A percentile compares a stretch with the other conserved stretches of the same genome.
phyloP scores from a whole-genome alignment of 2,113 vertebrate genomes.

The Phainopepla nitens region DNA sequence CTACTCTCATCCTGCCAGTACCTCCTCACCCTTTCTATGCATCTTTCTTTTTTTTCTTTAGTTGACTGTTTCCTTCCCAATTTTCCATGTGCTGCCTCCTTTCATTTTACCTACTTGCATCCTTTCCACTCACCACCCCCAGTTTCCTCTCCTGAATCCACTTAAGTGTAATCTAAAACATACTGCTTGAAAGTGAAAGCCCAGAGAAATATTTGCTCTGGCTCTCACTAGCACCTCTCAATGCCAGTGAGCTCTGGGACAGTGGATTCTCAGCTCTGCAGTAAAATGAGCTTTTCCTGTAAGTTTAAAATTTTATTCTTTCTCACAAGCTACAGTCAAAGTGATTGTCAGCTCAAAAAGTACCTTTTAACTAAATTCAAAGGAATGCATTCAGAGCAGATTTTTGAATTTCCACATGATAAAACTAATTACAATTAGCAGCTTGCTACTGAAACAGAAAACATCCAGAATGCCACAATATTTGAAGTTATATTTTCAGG shows the following conservation, averaged over 20 bases:
- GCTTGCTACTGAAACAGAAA: slow-evolving; percentile 14
- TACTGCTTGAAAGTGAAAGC: not conserved
- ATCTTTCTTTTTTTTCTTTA: not conserved
- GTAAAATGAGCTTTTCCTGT: slow-evolving; percentile 42
- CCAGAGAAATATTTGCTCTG: slow-evolving; percentile 50
- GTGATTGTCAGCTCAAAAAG: slow-evolving; percentile 23
- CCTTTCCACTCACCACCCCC: not conserved
- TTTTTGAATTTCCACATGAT: not conserved
- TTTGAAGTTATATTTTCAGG: not conserved
- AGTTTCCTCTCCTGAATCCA: slow-evolving; percentile 54
- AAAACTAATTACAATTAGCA: slow-evolving; percentile 38
- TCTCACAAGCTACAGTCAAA: not conserved
- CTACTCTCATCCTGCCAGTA: not conserved
- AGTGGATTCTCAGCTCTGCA: slow-evolving; percentile 23
- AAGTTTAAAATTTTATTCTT: slow-evolving; percentile 18
- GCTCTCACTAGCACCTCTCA: not conserved
- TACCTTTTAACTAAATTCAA: slow-evolving; percentile 5
- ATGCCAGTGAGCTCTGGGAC: slow-evolving; percentile 40
- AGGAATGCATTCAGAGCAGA: not conserved
- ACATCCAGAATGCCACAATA: not conserved
- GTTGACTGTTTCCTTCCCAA: not conserved
- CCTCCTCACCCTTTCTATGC: not conserved
- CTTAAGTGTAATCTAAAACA: slow-evolving; percentile 49
- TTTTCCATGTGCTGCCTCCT: not conserved
- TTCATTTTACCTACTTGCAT: not conserved